Base-by-base conservation (phyloP, 2,888 invertebrate genomes). In the Ennomos quercinarius region DNA sequence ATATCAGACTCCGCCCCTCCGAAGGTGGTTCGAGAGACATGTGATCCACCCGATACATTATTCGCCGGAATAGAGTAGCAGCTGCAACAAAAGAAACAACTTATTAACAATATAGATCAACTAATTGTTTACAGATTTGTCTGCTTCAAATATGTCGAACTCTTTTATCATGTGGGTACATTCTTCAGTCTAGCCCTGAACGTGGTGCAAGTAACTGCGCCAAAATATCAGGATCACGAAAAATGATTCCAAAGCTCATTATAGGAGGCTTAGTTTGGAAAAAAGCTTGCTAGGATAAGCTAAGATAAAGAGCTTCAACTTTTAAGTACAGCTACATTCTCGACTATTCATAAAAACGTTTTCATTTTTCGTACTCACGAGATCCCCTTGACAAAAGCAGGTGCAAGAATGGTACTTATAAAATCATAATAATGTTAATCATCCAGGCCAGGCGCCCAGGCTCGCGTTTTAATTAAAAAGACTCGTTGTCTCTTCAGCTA, bases 21-120 rank as follows among this genome's bases (percentile, higher is more conserved):
- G 48, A 84, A 91, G 0, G 93, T 93, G 68, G 94, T 90, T 66
- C 95, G 83, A 67, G 95, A 91, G 69, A 91, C 91, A 67, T 91
- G 91, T 0, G 91, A 92, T 77, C 95, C 93, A 56, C 95, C 94
- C 74, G 95, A 94, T 88, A 94, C 91, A 81, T 94, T 95, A 85
- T 94, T 94, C 8, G 93, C 87, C 35, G 94, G 94, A 68, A 94
- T 94, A 34, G 94, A 94, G 73, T 94, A 94, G 87, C 94, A 94
- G 74, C 93, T 93, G 86, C 0, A 87, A 84, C 78, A 84, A 84
- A 27, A 53, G 13, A 55, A 57, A 35, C 13, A 12, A 13, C 35
- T 27, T n/a, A 27, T 27, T 27, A 27, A 27, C 27, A 5, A 6
- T 27, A 6, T 6, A 27, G 27, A 27, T 17, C 17, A 4, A 17